Conservation (phyloP, 2,888 invertebrate genomes). For the Idaea biselata region DNA sequence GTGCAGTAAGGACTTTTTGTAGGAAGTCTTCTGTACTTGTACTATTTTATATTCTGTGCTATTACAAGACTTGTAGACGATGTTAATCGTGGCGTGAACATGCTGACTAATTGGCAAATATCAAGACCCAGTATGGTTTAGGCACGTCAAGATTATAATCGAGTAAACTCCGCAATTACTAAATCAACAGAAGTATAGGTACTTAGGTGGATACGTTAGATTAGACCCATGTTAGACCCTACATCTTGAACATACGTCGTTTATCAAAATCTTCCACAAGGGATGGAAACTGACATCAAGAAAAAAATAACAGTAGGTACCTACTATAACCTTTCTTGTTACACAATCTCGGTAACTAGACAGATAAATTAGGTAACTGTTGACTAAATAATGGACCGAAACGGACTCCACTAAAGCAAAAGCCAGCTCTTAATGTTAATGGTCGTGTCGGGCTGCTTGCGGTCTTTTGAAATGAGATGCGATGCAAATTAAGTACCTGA, state of each 20-base stretch:
- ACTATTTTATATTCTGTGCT: too few relatives aligned
- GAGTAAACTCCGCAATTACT: neutral
- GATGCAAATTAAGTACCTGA: neutral
- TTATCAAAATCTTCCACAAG: neutral
- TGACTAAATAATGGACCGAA: neutral
- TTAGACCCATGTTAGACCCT: neutral
- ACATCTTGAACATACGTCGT: neutral
- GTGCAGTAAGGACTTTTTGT: too few relatives aligned
- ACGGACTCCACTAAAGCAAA: neutral
- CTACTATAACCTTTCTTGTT: neutral
- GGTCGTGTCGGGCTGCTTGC: neutral
- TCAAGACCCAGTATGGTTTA: neutral
- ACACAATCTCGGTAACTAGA: neutral
- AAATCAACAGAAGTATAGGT: neutral
- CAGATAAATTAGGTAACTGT: neutral
- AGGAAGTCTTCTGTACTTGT: too few relatives aligned
- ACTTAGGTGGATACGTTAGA: too few relatives aligned
- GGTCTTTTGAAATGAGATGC: neutral
- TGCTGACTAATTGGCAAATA: too few relatives aligned
- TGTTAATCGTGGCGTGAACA: too few relatives aligned
- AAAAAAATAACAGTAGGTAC: neutral
- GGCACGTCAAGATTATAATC: neutral
- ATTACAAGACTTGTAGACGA: too few relatives aligned
- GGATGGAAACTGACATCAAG: neutral
- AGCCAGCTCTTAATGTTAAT: neutral